Evolutionary conservation across 2,797 vertebrate species (phyloP), one percentile per base, ranked within the genome.

Genomic region (Streptopelia turtur): DNA sequence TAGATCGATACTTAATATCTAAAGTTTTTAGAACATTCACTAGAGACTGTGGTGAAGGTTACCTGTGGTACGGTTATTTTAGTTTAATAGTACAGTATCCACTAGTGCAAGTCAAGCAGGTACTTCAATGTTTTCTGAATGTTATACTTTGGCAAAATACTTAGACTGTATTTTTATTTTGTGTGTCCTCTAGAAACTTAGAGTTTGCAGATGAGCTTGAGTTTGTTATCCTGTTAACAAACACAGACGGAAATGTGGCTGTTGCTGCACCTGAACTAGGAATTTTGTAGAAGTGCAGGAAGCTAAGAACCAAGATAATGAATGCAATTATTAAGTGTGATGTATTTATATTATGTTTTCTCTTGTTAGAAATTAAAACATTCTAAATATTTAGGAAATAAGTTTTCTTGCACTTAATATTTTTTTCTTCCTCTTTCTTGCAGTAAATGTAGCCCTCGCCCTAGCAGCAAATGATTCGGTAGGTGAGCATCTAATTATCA

Each of bases 371-470:
- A 86, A 25, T 70, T 7, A 50, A 77, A 87, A 47, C 4, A 18
- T 77, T 92, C 16, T 89, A 49, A 71, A 30, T 80, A 85, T 85
- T 90, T 93, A 78, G 33, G 33, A 68, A 79, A 78, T 72, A 20
- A 74, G 9, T 83, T 96, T 93, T 94, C 64, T 75, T 94, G 69
- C 82, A 70, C 47, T 81, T 93, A 96, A 92, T 91, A 4, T 78
- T 65, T 69, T 77, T 87, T 79, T 15, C 41, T 79, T 75, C 16
- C 3, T 61, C 81, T 95, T 96, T 80, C 89, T 98, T 97, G 82
- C 98, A 99, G 99, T 99, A 66, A 99, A 99, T 96, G 86, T 99
- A 96, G 99, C 99, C 68, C 98, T 99, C 3, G 99, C 98, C 83
- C 86, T 99, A 41, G 97, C 98, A 97, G 98, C 98, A 45, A 99